phyloP scores from a whole-genome alignment of 2,797 vertebrate genomes.

The Valencia hispanica region DNA sequence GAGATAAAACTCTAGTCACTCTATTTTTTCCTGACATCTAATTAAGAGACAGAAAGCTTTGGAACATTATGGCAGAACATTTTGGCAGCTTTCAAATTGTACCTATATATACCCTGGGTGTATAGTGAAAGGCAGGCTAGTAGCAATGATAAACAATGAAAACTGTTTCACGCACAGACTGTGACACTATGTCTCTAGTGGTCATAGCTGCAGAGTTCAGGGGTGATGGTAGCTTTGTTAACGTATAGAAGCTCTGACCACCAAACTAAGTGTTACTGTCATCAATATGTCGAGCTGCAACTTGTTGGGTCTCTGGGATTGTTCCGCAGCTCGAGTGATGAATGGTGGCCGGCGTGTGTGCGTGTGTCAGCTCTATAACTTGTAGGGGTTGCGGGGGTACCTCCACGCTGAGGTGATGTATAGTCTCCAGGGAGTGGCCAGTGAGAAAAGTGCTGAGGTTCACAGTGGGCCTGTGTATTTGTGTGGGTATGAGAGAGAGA shows the following conservation, averaged over 20 bases:
- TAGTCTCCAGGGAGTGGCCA: conserved; percentile 50
- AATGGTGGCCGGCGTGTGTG: conserved; percentile 36
- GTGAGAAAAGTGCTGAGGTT: conserved; percentile 78
- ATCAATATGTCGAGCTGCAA: conserved; percentile 37
- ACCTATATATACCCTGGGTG: neutral
- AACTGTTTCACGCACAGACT: conserved; percentile 5
- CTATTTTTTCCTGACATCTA: neutral
- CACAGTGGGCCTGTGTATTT: conserved; percentile 51
- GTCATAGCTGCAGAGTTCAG: conserved; percentile 36
- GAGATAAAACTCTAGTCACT: too few species aligned
- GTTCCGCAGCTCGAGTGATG: conserved; percentile 54
- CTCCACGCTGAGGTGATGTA: conserved; percentile 70
- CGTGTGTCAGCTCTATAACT: conserved; percentile 62
- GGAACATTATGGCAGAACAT: neutral
- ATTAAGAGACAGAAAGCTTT: neutral
- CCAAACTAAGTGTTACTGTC: conserved; percentile 22
- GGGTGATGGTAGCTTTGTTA: conserved; percentile 33
- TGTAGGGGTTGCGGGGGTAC: conserved; percentile 58
- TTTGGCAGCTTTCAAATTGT: neutral
- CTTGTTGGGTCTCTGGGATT: conserved; percentile 47
- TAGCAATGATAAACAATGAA: neutral
- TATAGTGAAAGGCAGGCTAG: too few species aligned
- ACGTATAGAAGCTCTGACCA: conserved; percentile 47
- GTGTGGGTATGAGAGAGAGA: conserved; percentile 43
- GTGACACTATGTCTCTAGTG: too few species aligned